Evolutionary conservation across 2,797 vertebrate species (phyloP).

Genomic region (Intellagama lesueurii): DNA sequence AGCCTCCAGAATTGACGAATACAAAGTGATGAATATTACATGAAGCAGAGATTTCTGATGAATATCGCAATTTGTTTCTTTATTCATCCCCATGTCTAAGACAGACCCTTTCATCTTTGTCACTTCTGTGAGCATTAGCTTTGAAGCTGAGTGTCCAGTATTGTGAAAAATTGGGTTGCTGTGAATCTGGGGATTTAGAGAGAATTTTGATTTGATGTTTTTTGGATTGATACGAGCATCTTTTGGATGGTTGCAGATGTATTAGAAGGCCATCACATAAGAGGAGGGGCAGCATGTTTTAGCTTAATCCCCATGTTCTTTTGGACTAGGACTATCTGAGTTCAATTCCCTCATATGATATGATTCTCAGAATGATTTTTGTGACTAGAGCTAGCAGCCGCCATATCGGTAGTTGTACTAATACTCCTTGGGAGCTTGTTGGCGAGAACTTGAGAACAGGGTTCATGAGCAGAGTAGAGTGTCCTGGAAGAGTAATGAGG

Average conservation of each 20-base stretch:
- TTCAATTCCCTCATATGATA: background rate
- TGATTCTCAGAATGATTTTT: background rate
- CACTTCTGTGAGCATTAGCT: background rate
- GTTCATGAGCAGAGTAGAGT: too few relatives aligned
- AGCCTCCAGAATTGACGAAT: too few relatives aligned
- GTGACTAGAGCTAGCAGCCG: too few relatives aligned
- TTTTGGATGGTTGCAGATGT: background rate
- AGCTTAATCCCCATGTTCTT: background rate
- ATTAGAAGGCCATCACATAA: background rate
- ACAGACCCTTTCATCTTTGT: background rate
- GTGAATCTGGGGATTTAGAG: background rate
- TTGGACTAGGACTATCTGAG: background rate
- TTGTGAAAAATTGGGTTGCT: background rate
- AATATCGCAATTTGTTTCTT: too few relatives aligned
- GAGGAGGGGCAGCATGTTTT: background rate
- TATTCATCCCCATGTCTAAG: too few relatives aligned
- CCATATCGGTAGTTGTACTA: too few relatives aligned
- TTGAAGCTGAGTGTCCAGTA: background rate
- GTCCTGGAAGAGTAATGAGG: too few relatives aligned
- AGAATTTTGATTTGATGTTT: background rate
- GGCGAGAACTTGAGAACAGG: too few relatives aligned
- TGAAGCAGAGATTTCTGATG: too few relatives aligned
- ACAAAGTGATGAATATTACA: too few relatives aligned
- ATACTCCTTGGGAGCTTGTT: too few relatives aligned
- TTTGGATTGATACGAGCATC: background rate